A percentile compares a stretch with the other conserved stretches of the same genome.
Evolutionary conservation across 1,140 invertebrate genomes (phyloP).

Genomic region (Zaprionus taronus): DNA sequence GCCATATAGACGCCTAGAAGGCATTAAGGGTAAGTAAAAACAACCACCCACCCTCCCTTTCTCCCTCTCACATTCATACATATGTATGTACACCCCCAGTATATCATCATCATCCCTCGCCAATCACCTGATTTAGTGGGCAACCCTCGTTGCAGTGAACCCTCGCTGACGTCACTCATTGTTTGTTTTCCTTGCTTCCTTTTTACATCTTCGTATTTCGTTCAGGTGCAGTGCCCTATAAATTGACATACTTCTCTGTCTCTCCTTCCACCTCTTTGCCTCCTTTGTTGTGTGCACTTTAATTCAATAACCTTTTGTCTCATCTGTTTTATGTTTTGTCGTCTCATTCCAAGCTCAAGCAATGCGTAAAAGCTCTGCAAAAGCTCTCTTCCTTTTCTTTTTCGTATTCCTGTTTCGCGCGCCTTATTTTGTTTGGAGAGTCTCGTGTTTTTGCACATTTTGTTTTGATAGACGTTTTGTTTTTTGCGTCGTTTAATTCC

Average conservation of each 20-base stretch:
- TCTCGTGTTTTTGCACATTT: conserved; percentile 52
- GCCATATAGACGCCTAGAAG: conserved; percentile 5
- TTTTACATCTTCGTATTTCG: not conserved
- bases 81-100: not conserved
- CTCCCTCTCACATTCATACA: not conserved
- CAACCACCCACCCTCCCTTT: not conserved
- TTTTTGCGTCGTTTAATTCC: conserved; percentile 45
- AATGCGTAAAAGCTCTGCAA: conserved; percentile 4
- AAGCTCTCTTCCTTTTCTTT: conserved; percentile 33
- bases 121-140: conserved; percentile 51
- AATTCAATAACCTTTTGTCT: not conserved
- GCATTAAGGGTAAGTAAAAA: conserved; percentile 58
- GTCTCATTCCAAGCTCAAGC: not conserved
- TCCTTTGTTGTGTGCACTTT: not conserved
- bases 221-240: conserved; percentile 35
- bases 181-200: not conserved
- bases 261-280: not conserved
- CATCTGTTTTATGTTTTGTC: not conserved
- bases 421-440: conserved; percentile 23
- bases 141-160: conserved; percentile 10
- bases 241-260: not conserved
- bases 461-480: conserved; percentile 60
- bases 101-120: not conserved
- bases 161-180: conserved; percentile 18
- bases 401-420: conserved; percentile 8